phyloP scores from a whole-genome alignment of 2,113 vertebrate species.

The Ailuropoda melanoleuca region DNA sequence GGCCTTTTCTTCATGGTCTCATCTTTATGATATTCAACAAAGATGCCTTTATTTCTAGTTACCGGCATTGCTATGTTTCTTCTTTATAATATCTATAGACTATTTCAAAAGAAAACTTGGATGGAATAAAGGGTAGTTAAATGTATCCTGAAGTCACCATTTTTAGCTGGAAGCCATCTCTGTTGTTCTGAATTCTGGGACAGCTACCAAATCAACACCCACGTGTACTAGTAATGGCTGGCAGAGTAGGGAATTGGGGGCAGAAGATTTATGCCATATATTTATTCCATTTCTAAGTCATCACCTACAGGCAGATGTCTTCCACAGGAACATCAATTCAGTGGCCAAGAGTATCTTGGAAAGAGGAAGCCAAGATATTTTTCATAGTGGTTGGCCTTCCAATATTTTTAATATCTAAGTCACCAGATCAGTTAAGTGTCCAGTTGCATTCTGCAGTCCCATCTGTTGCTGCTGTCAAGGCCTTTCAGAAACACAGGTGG shows the following conservation, averaged over 20 bases:
- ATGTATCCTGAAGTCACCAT: constrained; percentile 54
- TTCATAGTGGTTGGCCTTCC: not conserved
- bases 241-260: constrained; percentile 45
- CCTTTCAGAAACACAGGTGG: not conserved
- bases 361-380: constrained; percentile 52
- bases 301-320: constrained; percentile 73
- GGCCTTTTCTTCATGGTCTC: not conserved
- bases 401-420: constrained; percentile 39
- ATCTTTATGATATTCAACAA: not conserved
- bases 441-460: not conserved
- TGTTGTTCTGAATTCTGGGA: constrained; percentile 68
- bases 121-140: constrained; percentile 44
- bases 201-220: constrained; percentile 59
- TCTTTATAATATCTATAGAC: not conserved
- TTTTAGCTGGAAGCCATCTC: constrained; percentile 66
- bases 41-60: not conserved
- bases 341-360: constrained; percentile 61
- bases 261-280: constrained; percentile 51
- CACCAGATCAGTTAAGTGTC: not conserved
- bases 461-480: not conserved
- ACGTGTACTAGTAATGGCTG: constrained; percentile 62
- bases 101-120: constrained; percentile 47
- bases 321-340: constrained; percentile 54
- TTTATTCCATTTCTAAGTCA: constrained; percentile 62
- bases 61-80: not conserved